These are phyloP conservation scores for Dysidea cf. avara DNA, from an alignment of 37 sponge, comb jelly and placozoan species.

Conservation along the genomic window DNA sequence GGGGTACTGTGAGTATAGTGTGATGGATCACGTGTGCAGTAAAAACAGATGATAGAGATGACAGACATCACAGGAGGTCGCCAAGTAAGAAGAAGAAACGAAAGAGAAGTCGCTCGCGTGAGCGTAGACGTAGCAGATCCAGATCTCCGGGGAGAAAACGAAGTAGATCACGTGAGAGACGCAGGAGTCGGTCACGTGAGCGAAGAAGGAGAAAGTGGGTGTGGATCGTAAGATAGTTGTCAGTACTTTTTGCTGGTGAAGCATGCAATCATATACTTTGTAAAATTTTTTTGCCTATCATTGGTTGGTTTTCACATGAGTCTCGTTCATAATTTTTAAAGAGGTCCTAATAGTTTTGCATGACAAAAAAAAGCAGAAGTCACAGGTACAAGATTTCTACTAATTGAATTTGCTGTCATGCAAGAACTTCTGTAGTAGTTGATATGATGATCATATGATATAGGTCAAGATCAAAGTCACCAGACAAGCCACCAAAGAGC, in stretches of 20 bases:
- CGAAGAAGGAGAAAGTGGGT: neutral
- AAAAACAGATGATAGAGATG: slow-evolving; percentile 23
- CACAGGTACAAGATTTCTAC: no score
- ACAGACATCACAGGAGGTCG: slow-evolving; percentile 10
- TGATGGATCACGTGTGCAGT: slow-evolving; percentile 15
- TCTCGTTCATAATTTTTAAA: no score
- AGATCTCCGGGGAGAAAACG: neutral
- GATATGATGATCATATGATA: neutral
- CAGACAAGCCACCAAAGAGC: slow-evolving; percentile 31
- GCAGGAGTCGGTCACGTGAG: slow-evolving; percentile 1
- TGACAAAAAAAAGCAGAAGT: no score
- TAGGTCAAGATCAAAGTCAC: neutral
- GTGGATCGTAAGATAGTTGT: no score
- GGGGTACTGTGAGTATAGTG: no score
- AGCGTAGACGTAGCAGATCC: neutral
- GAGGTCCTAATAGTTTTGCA: no score
- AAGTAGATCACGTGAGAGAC: slow-evolving; percentile 15
- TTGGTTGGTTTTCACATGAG: no score
- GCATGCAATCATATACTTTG: neutral
- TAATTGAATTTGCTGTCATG: no score
- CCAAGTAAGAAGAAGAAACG: slow-evolving; percentile 19
- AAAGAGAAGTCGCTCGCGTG: slow-evolving; percentile 18
- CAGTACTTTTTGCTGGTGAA: neutral
- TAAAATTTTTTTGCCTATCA: no score
- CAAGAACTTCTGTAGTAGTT: neutral